These are phyloP conservation scores for Echinometra lucunter DNA, from an alignment of 53 echinoderm and acorn worm species.

Conservation along the genomic window DNA sequence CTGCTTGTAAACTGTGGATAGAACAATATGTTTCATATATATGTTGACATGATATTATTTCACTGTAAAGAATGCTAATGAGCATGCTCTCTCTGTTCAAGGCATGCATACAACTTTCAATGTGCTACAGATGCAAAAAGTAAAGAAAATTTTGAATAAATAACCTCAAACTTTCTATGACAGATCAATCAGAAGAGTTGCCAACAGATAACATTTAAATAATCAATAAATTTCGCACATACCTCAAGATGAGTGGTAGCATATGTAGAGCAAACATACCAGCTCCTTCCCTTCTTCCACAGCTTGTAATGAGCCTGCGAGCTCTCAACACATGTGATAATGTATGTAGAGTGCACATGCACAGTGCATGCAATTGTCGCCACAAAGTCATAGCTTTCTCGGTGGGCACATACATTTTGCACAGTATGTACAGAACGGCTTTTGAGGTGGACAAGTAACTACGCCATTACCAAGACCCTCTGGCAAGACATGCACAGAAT, in stretches of 20 bases:
- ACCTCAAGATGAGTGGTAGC: not conserved
- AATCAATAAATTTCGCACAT: constrained; percentile 16
- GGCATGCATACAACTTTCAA: not conserved
- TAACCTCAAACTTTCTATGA: not conserved
- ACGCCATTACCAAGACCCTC: constrained; percentile 1
- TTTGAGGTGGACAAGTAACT: constrained; percentile 9
- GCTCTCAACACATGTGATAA: constrained; percentile 26
- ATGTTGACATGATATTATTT: not conserved
- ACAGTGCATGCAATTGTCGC: constrained; percentile 24
- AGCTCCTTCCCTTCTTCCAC: not conserved
- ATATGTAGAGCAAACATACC: not conserved
- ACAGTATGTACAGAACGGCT: constrained; percentile 8
- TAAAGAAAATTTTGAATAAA: constrained; percentile 2
- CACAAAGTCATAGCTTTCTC: not conserved
- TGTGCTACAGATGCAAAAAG: not conserved
- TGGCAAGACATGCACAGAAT: not conserved
- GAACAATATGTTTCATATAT: not conserved
- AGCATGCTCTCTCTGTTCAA: not conserved
- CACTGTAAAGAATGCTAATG: constrained; percentile 6
- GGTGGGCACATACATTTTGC: constrained; percentile 6
- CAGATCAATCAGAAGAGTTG: not conserved
- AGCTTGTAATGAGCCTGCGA: not conserved
- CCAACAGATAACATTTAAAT: not conserved
- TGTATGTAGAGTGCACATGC: constrained; percentile 30
- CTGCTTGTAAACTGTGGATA: not conserved